Evolutionary conservation across 1,140 invertebrate species (phyloP).

Genomic region (Listronotus oregonensis): DNA sequence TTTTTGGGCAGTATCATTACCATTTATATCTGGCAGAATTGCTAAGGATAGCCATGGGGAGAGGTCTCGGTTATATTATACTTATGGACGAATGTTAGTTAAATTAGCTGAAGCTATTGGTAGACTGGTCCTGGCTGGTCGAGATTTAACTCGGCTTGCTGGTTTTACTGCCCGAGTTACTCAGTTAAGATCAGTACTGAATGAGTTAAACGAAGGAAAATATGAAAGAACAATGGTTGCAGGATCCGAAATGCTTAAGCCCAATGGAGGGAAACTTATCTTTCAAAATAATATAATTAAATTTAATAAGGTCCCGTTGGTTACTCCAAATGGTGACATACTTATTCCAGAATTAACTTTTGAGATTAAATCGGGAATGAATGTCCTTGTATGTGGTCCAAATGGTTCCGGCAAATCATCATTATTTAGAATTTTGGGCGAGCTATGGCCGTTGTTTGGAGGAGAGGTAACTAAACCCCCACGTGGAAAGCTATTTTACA

Average conservation of each 20-base stretch:
- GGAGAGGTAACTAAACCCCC: slow-evolving; percentile 92
- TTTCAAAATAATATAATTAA: slow-evolving; percentile 90
- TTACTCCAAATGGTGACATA: slow-evolving; percentile 97
- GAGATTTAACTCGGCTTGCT: slow-evolving; percentile 91
- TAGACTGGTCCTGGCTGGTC: slow-evolving; percentile 87
- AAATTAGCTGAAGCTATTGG: slow-evolving; percentile 97
- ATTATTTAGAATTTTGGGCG: slow-evolving; percentile 90
- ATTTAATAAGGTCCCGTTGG: slow-evolving; percentile 91
- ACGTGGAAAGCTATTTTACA: slow-evolving; percentile 94
- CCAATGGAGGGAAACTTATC: slow-evolving; percentile 76
- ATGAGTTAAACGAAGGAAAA: slow-evolving; percentile 84
- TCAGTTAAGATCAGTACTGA: slow-evolving; percentile 84
- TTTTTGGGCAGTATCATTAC: slow-evolving; percentile 92
- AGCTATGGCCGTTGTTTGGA: slow-evolving; percentile 96
- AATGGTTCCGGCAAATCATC: slow-evolving; percentile 98
- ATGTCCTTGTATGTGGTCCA: slow-evolving; percentile 95
- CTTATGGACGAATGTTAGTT: slow-evolving; percentile 94
- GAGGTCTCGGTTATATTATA: slow-evolving; percentile 84
- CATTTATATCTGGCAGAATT: slow-evolving; percentile 76
- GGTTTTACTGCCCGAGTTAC: slow-evolving; percentile 93
- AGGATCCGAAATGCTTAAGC: slow-evolving; percentile 56
- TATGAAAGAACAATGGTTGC: slow-evolving; percentile 88
- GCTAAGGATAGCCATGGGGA: slow-evolving; percentile 60
- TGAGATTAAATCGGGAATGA: slow-evolving; percentile 85
- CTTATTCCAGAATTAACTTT: slow-evolving; percentile 88